A percentile compares a stretch with the other conserved stretches of the same genome.
These are phyloP conservation scores for Theodoxus fluviatilis DNA, from an alignment of 2,888 invertebrate species.

Conservation along the genomic window DNA sequence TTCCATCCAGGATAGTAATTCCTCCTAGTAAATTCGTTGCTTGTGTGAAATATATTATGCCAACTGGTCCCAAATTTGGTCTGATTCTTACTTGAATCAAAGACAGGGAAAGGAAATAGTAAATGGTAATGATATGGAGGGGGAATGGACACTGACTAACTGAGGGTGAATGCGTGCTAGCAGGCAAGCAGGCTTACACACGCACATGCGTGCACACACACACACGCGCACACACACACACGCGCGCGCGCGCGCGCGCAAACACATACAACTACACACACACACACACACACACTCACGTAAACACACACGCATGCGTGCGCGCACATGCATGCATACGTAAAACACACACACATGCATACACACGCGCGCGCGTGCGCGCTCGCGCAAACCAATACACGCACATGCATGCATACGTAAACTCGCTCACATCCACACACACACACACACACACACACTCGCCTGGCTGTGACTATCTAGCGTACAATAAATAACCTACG, in stretches of 20 bases:
- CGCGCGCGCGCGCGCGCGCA: not conserved
- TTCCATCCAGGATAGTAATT: no score
- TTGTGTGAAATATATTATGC: no score
- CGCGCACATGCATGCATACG: not conserved
- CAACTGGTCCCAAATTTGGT: no score
- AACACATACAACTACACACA: not conserved
- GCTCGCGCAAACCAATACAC: not conserved
- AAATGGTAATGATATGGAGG: no score
- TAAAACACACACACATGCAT: not conserved
- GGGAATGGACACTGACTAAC: no score
- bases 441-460: constrained; percentile 14
- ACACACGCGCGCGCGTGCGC: not conserved
- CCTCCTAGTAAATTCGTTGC: no score
- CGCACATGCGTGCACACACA: constrained; percentile 4
- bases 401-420: not conserved
- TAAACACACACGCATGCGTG: not conserved
- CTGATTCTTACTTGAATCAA: no score
- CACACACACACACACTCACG: not conserved
- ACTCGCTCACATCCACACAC: not conserved
- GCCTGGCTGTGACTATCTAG: no score
- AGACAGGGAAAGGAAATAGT: no score
- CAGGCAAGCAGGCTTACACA: no score
- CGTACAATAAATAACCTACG: no score
- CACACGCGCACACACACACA: constrained; percentile 8
- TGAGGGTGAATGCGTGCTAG: no score